These are phyloP conservation scores for rabbit (Oryctolagus cuniculus) DNA, from an alignment of 2,113 vertebrate genomes.

Conservation along the genomic window DNA sequence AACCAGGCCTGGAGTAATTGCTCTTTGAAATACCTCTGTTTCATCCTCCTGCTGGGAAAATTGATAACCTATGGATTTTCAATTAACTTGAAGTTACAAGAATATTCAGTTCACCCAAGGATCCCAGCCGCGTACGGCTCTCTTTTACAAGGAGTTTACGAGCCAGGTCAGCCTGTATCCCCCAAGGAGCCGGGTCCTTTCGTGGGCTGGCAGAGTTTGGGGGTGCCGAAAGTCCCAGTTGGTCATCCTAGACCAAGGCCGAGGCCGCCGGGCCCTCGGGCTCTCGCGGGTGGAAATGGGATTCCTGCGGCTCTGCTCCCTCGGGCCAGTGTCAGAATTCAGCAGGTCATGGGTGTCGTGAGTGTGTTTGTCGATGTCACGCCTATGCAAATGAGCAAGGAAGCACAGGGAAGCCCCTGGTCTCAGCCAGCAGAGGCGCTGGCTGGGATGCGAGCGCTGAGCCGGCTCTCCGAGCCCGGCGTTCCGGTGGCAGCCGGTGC, in stretches of 20 bases:
- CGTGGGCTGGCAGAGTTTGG: background rate
- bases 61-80: constrained; percentile 81
- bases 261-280: no score
- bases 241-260: background rate
- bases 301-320: background rate
- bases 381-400: background rate
- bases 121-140: constrained; percentile 13
- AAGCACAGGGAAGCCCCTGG: background rate
- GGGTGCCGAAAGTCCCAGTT: background rate
- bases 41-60: constrained; percentile 71
- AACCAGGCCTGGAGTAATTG: constrained; percentile 51
- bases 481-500: no score
- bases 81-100: constrained; percentile 71
- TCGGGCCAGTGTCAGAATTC: background rate
- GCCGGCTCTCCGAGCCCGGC: background rate
- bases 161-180: background rate
- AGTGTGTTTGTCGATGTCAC: background rate
- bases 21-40: constrained; percentile 71
- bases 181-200: constrained; percentile 27
- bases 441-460: background rate
- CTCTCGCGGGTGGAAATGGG: no score
- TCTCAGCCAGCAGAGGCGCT: background rate
- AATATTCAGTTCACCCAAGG: constrained; percentile 58
- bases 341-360: background rate
- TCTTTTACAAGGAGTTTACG: background rate